phyloP scores from a whole-genome alignment of 2,888 invertebrate species.

The Bellardia pandia region DNA sequence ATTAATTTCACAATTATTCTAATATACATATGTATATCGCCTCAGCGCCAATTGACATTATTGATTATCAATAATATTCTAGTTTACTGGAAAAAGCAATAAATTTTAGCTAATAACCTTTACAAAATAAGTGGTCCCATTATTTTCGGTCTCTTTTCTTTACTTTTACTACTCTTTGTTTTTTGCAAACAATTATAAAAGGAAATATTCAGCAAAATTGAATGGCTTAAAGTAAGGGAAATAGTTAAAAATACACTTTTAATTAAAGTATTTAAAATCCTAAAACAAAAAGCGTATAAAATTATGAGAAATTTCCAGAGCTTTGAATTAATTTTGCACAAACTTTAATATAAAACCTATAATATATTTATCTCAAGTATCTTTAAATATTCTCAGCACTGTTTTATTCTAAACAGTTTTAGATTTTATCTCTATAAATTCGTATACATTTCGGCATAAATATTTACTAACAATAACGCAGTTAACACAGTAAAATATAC shows the following conservation, averaged over 20 bases:
- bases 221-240: not conserved
- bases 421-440: not conserved
- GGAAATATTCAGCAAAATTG: not conserved
- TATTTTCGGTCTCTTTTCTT: not conserved
- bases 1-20: no score
- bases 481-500: not conserved
- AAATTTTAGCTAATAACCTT: no score
- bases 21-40: no score
- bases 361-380: not conserved
- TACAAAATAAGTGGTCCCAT: not conserved
- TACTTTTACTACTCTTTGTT: not conserved
- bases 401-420: not conserved
- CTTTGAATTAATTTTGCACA: no score
- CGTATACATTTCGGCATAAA: not conserved
- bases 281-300: not conserved
- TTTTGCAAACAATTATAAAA: not conserved
- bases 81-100: no score
- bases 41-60: no score
- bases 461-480: conserved; percentile 20
- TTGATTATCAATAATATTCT: no score
- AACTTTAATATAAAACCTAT: no score
- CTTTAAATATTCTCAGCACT: not conserved
- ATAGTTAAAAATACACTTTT: not conserved
- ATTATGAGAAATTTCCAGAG: no score
- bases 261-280: not conserved